These are phyloP conservation scores for Rattus norvegicus DNA, from an alignment of 2,113 vertebrate genomes.

Conservation along the genomic window DNA sequence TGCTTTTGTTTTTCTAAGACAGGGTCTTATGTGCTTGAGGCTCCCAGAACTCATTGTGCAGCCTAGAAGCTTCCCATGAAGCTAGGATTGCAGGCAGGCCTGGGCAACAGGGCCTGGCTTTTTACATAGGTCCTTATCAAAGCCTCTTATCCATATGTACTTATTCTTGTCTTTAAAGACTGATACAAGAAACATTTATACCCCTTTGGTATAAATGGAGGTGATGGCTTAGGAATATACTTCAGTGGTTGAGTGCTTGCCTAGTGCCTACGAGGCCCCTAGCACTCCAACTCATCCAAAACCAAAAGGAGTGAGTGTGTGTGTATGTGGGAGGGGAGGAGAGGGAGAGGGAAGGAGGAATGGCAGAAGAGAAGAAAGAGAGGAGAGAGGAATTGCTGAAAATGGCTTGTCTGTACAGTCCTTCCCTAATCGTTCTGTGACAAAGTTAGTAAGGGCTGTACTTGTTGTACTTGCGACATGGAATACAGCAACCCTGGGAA, in stretches of 20 bases:
- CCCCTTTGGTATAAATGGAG: neutral
- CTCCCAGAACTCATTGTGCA: neutral
- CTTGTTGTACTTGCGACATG: neutral
- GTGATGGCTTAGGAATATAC: neutral
- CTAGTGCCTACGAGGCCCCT: neutral
- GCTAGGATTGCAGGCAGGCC: neutral
- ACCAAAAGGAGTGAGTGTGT: neutral
- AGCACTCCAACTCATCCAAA: neutral
- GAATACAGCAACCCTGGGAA: neutral
- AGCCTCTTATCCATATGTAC: conserved; percentile 31
- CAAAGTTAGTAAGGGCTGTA: neutral
- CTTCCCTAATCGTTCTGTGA: neutral
- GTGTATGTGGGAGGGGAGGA: too few relatives aligned
- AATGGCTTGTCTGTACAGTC: neutral
- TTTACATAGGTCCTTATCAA: neutral
- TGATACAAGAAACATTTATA: neutral
- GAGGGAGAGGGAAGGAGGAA: too few relatives aligned
- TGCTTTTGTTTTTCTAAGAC: neutral
- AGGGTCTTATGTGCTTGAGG: neutral
- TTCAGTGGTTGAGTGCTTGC: neutral
- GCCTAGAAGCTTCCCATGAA: neutral
- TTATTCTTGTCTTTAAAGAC: conserved; percentile 56
- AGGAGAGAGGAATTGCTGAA: neutral
- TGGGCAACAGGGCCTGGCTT: neutral
- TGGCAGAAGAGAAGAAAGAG: too few relatives aligned